A percentile compares a stretch with the other conserved stretches of the same genome.
Evolutionary conservation across 2,888 invertebrate genomes (phyloP).

Genomic region (Ectemnius cavifrons): DNA sequence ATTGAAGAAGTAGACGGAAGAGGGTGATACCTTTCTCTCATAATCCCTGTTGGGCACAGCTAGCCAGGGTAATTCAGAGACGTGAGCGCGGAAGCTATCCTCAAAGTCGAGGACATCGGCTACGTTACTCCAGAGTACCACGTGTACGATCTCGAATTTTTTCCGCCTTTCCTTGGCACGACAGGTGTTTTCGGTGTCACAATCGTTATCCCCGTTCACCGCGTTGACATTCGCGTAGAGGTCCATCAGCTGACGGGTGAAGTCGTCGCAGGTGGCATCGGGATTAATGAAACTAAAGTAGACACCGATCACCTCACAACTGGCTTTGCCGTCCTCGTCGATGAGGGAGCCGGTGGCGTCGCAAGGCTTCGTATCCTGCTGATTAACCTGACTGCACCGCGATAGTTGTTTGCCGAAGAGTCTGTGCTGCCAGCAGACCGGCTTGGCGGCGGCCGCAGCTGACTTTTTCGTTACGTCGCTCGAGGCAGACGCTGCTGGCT

Average conservation of each 20-base stretch:
- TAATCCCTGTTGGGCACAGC: conserved; percentile 86
- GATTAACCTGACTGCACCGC: conserved; percentile 65
- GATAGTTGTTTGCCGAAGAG: conserved; percentile 73
- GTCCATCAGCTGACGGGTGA: conserved; percentile 82
- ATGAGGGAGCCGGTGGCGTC: conserved; percentile 58
- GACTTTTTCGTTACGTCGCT: conserved; percentile 44
- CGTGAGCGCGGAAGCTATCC: conserved; percentile 82
- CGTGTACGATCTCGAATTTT: conserved; percentile 83
- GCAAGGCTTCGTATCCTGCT: conserved; percentile 52
- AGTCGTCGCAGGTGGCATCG: conserved; percentile 84
- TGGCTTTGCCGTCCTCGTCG: conserved; percentile 59
- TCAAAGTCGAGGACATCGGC: conserved; percentile 84
- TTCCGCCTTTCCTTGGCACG: conserved; percentile 75
- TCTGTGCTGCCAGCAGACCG: conserved; percentile 72
- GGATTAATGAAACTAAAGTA: conserved; percentile 87
- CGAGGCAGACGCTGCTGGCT: conserved; percentile 43
- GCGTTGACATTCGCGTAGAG: conserved; percentile 77
- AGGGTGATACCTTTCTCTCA: conserved; percentile 82
- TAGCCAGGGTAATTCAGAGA: conserved; percentile 85
- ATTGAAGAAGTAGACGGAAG: too few species aligned
- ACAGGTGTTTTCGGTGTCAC: conserved; percentile 63
- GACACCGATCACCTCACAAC: conserved; percentile 80
- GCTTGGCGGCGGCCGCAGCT: conserved; percentile 41
- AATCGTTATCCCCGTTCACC: conserved; percentile 35
- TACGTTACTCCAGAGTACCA: conserved; percentile 85